phyloP scores from a whole-genome alignment of 2,113 vertebrate species.

The Haemorhous mexicanus region DNA sequence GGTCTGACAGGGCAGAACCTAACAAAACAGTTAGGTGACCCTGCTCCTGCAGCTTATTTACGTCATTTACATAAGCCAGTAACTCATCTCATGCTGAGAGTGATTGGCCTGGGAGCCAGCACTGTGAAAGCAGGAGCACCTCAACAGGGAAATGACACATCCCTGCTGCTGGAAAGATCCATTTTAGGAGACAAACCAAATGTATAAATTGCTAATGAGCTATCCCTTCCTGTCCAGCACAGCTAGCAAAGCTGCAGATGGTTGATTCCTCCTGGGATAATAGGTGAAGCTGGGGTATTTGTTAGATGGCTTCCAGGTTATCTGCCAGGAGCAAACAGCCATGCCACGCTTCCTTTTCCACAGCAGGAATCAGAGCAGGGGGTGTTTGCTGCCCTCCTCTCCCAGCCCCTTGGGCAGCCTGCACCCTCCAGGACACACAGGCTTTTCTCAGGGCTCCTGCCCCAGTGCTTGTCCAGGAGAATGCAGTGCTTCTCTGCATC shows the following conservation, averaged over 20 bases:
- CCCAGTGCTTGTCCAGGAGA: not conserved
- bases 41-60: not conserved
- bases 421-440: not conserved
- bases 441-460: not conserved
- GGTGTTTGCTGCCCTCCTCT: not conserved
- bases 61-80: not conserved
- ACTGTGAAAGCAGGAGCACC: not conserved
- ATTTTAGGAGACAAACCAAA: slow-evolving; percentile 28
- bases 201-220: slow-evolving; percentile 35
- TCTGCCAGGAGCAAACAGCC: not conserved
- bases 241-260: slow-evolving; percentile 26
- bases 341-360: not conserved
- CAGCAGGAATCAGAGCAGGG: not conserved
- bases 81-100: not conserved
- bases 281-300: slow-evolving; percentile 19
- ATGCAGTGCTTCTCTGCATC: not conserved
- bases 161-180: slow-evolving; percentile 14
- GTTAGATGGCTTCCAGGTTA: slow-evolving; percentile 11
- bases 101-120: not conserved
- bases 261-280: slow-evolving; percentile 23
- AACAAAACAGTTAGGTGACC: not conserved
- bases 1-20: slow-evolving; percentile 38
- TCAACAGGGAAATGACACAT: slow-evolving; percentile 30
- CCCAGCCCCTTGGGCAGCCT: not conserved
- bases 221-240: not conserved